Evolutionary conservation across 2,888 invertebrate species (phyloP).

Genomic region (Erebia epiphron): DNA sequence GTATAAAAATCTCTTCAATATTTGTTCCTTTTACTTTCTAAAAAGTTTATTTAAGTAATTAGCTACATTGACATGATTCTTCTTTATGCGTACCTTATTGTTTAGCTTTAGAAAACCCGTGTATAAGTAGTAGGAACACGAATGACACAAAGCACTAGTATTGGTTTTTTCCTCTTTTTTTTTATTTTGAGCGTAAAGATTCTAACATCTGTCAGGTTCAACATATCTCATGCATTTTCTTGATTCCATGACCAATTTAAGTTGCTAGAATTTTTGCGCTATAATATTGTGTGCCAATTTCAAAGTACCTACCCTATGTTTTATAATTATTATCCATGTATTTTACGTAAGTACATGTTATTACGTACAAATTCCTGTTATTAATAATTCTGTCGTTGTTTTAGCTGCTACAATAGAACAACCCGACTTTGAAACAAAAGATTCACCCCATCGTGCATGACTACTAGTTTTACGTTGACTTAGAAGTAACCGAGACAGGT

Average conservation of each 20-base stretch:
- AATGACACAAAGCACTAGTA: conserved; percentile 7
- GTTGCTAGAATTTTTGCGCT: conserved; percentile 5
- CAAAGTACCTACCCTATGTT: neutral
- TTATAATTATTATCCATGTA: neutral
- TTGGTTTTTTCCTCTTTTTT: neutral
- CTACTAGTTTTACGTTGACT: conserved; percentile 44
- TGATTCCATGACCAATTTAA: neutral
- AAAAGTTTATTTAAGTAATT: neutral
- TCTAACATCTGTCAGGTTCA: neutral
- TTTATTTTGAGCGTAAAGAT: conserved; percentile 7
- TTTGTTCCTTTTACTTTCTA: neutral
- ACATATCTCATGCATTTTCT: neutral
- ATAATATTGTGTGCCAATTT: neutral
- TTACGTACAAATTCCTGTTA: conserved; percentile 13
- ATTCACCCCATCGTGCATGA: conserved; percentile 70
- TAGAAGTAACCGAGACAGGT: conserved; percentile 55
- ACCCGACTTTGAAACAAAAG: conserved; percentile 86
- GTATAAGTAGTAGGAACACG: conserved; percentile 4
- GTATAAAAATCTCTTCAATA: neutral
- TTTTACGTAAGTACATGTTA: no score
- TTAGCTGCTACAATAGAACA: conserved; percentile 93
- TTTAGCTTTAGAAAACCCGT: conserved; percentile 4
- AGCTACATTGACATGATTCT: neutral
- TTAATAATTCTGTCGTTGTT: conserved; percentile 67
- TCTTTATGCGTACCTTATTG: neutral